Conservation (phyloP, 2,113 vertebrate genomes). For the Phylloscopus trochilus region DNA sequence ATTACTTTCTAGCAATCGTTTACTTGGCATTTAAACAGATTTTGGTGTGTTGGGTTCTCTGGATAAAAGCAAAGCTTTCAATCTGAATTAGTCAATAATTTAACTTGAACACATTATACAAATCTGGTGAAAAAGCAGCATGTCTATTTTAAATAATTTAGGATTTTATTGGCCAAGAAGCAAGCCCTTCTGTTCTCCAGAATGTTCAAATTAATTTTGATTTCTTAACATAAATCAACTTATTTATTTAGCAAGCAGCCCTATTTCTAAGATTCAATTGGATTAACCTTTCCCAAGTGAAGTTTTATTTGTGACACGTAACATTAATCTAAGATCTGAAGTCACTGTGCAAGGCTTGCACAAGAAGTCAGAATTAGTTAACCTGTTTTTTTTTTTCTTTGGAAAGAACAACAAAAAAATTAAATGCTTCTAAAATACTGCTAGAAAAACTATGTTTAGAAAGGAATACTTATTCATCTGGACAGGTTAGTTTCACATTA, state of each 20-base stretch:
- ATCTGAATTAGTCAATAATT: slow-evolving; percentile 21
- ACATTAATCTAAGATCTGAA: not conserved
- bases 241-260: slow-evolving; percentile 22
- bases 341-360: not conserved
- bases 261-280: not conserved
- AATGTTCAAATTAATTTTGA: slow-evolving; percentile 20
- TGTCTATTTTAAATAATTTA: slow-evolving; percentile 31
- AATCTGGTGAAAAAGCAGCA: not conserved
- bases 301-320: not conserved
- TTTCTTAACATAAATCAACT: slow-evolving; percentile 32
- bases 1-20: not conserved
- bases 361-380: not conserved
- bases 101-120: not conserved
- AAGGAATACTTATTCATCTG: not conserved
- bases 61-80: not conserved
- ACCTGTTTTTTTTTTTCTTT: not conserved
- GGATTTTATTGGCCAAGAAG: slow-evolving; percentile 25
- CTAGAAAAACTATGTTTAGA: not conserved
- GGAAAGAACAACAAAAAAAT: not conserved
- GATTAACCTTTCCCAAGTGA: slow-evolving; percentile 35
- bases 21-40: slow-evolving; percentile 9
- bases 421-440: not conserved
- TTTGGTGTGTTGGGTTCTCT: not conserved
- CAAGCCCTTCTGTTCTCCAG: slow-evolving; percentile 25
- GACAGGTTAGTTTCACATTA: not conserved